phyloP scores from a whole-genome alignment of 2,888 invertebrate genomes.

The Thera obeliscata region DNA sequence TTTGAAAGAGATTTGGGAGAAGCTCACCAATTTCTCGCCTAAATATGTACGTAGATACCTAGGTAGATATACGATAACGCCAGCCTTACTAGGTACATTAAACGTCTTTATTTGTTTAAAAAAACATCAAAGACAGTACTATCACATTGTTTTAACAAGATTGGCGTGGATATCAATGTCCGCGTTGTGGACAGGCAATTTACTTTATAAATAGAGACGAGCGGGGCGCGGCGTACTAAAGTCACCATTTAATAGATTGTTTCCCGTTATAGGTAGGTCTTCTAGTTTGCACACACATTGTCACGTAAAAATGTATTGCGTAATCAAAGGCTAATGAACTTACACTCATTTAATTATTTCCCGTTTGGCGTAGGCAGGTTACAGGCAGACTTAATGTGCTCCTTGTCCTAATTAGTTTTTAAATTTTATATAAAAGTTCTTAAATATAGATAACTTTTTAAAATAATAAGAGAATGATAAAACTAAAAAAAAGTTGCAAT shows the following conservation, averaged over 20 bases:
- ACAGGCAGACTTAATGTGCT: too few relatives aligned
- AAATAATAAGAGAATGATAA: too few relatives aligned
- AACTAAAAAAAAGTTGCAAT: too few relatives aligned
- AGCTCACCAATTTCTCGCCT: neutral
- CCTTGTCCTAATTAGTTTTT: too few relatives aligned
- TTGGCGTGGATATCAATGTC: conserved; percentile 69
- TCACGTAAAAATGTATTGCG: conserved; percentile 29
- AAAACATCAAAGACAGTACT: conserved; percentile 38
- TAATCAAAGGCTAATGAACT: conserved; percentile 9
- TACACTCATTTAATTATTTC: neutral
- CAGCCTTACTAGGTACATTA: conserved; percentile 16
- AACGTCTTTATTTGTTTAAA: conserved; percentile 24
- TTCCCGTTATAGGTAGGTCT: conserved; percentile 44
- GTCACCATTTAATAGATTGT: conserved; percentile 75
- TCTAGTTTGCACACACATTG: conserved; percentile 38
- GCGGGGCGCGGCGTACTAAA: conserved; percentile 74
- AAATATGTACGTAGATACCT: neutral
- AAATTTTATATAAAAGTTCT: too few relatives aligned
- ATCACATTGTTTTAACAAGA: conserved; percentile 62
- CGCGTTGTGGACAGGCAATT: conserved; percentile 70
- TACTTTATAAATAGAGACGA: conserved; percentile 78
- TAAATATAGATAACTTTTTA: too few relatives aligned
- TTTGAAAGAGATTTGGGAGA: too few relatives aligned
- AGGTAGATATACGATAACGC: neutral
- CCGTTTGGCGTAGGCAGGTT: too few relatives aligned